Evolutionary conservation across 2,888 invertebrate genomes (phyloP).

Genomic region (Leucophora obtusa): DNA sequence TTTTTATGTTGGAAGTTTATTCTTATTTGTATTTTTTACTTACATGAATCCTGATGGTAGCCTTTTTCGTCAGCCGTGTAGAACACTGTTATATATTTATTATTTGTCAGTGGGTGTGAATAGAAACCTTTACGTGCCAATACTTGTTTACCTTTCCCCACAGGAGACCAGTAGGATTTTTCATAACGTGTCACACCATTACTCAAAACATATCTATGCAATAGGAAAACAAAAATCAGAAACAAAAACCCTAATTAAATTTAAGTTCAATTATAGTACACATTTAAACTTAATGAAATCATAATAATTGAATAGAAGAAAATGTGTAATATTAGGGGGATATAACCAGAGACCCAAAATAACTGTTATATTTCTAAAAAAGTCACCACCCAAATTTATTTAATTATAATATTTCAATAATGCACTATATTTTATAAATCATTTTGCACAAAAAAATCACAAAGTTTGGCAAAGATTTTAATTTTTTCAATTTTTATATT

Average conservation of each 20-base stretch:
- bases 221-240: too few relatives aligned
- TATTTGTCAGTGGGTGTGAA: conserved; percentile 71
- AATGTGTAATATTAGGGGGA: too few relatives aligned
- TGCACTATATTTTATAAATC: too few relatives aligned
- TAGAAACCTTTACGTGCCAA: conserved; percentile 73
- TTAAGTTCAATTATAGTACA: not conserved
- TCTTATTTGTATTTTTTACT: conserved; percentile 59
- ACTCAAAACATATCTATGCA: conserved; percentile 70
- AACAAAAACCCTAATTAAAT: not conserved
- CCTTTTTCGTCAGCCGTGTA: conserved; percentile 75
- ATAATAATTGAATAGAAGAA: too few relatives aligned
- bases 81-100: conserved; percentile 71
- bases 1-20: conserved; percentile 7
- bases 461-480: too few relatives aligned
- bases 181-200: conserved; percentile 75
- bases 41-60: conserved; percentile 70
- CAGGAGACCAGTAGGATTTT: conserved; percentile 70
- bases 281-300: too few relatives aligned
- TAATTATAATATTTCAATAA: too few relatives aligned
- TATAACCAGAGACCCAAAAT: too few relatives aligned
- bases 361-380: too few relatives aligned
- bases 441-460: too few relatives aligned
- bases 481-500: too few relatives aligned
- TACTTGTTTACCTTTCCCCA: conserved; percentile 66
- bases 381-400: too few relatives aligned